phyloP scores from a whole-genome alignment of 2,888 invertebrate species.

The Plagodis dolabraria region DNA sequence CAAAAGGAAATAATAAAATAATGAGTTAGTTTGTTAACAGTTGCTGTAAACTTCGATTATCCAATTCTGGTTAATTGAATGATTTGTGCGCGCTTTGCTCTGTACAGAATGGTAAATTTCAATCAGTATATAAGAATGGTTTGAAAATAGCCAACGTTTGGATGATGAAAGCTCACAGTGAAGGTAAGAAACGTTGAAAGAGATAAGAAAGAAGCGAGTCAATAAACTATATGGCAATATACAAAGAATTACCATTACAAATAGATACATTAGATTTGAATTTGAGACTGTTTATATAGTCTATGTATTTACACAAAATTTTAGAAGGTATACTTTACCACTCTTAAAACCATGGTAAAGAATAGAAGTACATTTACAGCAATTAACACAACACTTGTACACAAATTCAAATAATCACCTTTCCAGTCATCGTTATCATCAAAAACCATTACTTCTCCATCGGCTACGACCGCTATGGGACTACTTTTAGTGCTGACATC shows the following conservation, averaged over 20 bases:
- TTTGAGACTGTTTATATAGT: no score
- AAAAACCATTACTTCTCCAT: slow-evolving; percentile 93
- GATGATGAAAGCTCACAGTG: slow-evolving; percentile 28
- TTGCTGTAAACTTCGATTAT: slow-evolving; percentile 38
- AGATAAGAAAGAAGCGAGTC: slow-evolving; percentile 5
- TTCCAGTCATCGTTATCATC: slow-evolving; percentile 95
- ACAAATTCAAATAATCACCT: slow-evolving; percentile 64
- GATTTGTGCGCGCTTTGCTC: neutral
- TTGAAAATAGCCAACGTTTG: slow-evolving; percentile 2
- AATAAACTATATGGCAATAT: neutral
- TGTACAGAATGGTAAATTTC: neutral
- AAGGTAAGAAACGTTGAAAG: slow-evolving; percentile 16
- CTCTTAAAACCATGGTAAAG: no score
- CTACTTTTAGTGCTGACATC: slow-evolving; percentile 78
- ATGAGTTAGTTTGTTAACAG: slow-evolving; percentile 12
- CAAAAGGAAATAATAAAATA: slow-evolving; percentile 27
- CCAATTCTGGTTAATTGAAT: slow-evolving; percentile 21
- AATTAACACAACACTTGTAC: slow-evolving; percentile 15
- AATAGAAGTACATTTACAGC: slow-evolving; percentile 2
- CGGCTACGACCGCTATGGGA: slow-evolving; percentile 87
- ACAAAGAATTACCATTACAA: no score
- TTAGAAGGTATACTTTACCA: no score
- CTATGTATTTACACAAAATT: no score
- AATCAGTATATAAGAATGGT: no score
- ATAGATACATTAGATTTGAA: no score